These are phyloP conservation scores for Hermaeophaga mercurialis DNA, from an alignment of 2,888 invertebrate species.

Conservation along the genomic window DNA sequence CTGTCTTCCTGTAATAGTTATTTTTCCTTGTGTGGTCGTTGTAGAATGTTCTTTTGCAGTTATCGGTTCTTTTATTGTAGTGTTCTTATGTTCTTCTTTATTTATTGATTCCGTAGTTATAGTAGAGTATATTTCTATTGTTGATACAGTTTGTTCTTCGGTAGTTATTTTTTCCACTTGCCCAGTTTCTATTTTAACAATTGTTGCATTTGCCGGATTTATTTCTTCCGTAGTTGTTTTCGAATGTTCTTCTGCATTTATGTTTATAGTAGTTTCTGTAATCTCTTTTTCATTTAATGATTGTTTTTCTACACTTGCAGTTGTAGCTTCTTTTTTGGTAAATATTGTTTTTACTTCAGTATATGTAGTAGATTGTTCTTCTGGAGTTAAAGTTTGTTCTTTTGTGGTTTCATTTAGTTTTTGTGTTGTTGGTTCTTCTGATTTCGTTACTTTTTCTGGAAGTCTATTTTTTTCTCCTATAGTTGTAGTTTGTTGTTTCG, in stretches of 20 bases:
- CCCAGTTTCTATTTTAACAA: too few relatives aligned
- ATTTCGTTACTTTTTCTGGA: too few relatives aligned
- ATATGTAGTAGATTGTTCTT: neutral
- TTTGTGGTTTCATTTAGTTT: neutral
- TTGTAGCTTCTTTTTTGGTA: neutral
- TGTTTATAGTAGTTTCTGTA: neutral
- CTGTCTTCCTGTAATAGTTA: neutral
- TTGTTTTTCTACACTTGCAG: neutral
- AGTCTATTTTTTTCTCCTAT: too few relatives aligned
- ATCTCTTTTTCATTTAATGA: too few relatives aligned
- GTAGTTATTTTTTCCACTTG: too few relatives aligned
- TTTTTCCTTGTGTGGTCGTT: neutral
- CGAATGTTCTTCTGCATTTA: constrained; percentile 1
- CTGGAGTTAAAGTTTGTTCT: neutral
- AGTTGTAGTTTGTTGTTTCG: too few relatives aligned
- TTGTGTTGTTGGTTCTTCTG: neutral
- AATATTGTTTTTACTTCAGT: neutral
- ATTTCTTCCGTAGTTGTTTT: neutral
- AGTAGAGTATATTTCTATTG: too few relatives aligned
- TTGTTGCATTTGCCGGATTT: neutral
- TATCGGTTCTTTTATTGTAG: neutral
- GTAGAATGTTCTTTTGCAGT: neutral
- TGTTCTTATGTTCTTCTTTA: neutral
- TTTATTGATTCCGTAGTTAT: neutral
- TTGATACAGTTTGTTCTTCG: too few relatives aligned